These are phyloP conservation scores for Gadus macrocephalus DNA, from an alignment of 2,113 vertebrate species.

Conservation along the genomic window DNA sequence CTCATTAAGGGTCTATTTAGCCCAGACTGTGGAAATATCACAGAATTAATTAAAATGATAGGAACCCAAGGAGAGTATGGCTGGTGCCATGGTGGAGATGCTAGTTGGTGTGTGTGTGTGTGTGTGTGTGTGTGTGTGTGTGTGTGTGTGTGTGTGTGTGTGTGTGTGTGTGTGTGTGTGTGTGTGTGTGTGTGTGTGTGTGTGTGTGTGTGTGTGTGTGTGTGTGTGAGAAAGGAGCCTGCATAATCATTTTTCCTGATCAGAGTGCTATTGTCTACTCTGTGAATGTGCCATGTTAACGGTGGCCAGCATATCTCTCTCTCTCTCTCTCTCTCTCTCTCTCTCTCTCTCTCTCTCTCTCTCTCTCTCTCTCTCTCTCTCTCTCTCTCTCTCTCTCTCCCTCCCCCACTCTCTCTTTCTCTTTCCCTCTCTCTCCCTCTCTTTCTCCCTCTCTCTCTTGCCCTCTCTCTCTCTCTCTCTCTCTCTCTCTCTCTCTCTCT, in stretches of 20 bases:
- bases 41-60: constrained; percentile 77
- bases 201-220: constrained; percentile 10
- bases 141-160: too few relatives aligned
- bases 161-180: too few relatives aligned
- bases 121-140: too few relatives aligned
- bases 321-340: constrained; percentile 1
- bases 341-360: background rate
- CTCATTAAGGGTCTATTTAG: constrained; percentile 73
- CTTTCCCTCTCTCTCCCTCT: too few relatives aligned
- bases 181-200: too few relatives aligned
- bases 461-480: background rate
- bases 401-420: too few relatives aligned
- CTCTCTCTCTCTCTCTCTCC: background rate
- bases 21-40: constrained; percentile 71
- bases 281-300: constrained; percentile 61
- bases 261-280: constrained; percentile 68
- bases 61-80: constrained; percentile 47
- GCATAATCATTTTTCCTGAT: constrained; percentile 73
- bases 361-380: too few relatives aligned
- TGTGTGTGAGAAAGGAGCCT: constrained; percentile 37
- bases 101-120: too few relatives aligned
- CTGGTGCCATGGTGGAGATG: constrained; percentile 40
- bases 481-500: too few relatives aligned
- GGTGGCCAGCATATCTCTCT: constrained; percentile 43
- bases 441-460: too few relatives aligned